Evolutionary conservation across 1,140 invertebrate genomes (phyloP).

Genomic region (Drosophila seguyi): DNA sequence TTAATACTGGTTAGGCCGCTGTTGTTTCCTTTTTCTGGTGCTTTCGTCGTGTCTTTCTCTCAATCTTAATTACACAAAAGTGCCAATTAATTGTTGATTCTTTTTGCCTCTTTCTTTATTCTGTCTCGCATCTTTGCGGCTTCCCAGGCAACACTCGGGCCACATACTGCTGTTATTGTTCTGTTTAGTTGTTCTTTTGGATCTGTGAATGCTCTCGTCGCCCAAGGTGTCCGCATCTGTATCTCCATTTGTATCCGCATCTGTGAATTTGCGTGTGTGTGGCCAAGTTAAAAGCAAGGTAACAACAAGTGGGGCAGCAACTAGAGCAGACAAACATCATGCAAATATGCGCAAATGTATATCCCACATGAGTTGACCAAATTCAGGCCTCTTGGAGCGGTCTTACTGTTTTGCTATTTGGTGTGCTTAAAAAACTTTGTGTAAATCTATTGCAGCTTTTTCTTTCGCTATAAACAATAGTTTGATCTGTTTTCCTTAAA

Average conservation of each 20-base stretch:
- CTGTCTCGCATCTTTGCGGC: conserved; percentile 16
- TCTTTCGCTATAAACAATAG: not conserved
- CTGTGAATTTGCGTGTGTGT: conserved; percentile 28
- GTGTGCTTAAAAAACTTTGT: not conserved
- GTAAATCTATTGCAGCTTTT: not conserved
- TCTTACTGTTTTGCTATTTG: not conserved
- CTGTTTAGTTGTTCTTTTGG: conserved; percentile 27
- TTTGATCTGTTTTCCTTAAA: not conserved
- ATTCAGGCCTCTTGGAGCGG: conserved; percentile 26
- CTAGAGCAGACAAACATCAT: conserved; percentile 59
- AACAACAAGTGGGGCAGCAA: conserved; percentile 54
- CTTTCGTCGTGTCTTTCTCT: conserved; percentile 60
- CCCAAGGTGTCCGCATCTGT: conserved; percentile 28
- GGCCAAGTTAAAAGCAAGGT: conserved; percentile 61
- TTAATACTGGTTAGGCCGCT: conserved; percentile 20
- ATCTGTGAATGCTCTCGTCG: conserved; percentile 30
- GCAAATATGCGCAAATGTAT: conserved; percentile 7
- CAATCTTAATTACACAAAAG: conserved; percentile 78
- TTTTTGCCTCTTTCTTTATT: conserved; percentile 53
- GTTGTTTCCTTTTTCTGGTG: conserved; percentile 14
- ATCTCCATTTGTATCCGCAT: conserved; percentile 17
- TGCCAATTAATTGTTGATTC: conserved; percentile 72
- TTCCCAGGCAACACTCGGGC: conserved; percentile 32
- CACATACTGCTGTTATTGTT: conserved; percentile 19
- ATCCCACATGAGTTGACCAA: conserved; percentile 11